Base-by-base conservation (phyloP, 2,888 invertebrate genomes). In the Amphipyra berbera region DNA sequence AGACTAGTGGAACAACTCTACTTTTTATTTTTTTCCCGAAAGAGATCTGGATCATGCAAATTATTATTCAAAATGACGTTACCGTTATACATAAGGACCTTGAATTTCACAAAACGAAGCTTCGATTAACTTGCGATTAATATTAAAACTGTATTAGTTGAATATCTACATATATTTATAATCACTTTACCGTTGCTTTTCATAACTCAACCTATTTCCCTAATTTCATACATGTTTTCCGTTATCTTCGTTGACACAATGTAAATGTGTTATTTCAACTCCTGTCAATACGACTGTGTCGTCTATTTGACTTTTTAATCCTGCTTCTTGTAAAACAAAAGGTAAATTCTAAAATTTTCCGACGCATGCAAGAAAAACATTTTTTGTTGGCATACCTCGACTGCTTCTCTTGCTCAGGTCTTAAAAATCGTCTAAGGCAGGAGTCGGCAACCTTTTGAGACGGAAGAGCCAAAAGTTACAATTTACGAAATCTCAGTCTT, bases 91-190 rank as follows among this genome's bases (percentile, higher is more conserved):
- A 15, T 27, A 40, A 56, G 54, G 35, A 42, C 56, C 49, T 72
- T 72, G 73, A 52, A 14, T 42, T 50, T 47, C 13, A 46, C 9
- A 41, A 38, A 42, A 66, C 48, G 35, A 40, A 13, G 41, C 9
- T 15, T 68, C 7, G 8, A 41, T 60, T 35, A 27, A 38, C 35
- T 6, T 15, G n/a, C 9, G n/a, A 44, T 61, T 44, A 14, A 52
- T 69, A 68, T 46, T 42, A 38, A 61, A 52, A 60, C n/a, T 10
- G 37, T 61, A 30, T 9, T 21, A 12, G 30, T 15, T 50, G 30
- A 13, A 8, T 37, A 70, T 69, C 41, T 47, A 15, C 63, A 70
- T 63, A 53, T 30, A 70, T 70, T 44, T 70, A 27, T 53, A 63
- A 62, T 70, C 48, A 54, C 40, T 53, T 71, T 54, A 40, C 52